Base-by-base conservation (phyloP, 1,140 invertebrate species). In the Asbolus verrucosus region DNA sequence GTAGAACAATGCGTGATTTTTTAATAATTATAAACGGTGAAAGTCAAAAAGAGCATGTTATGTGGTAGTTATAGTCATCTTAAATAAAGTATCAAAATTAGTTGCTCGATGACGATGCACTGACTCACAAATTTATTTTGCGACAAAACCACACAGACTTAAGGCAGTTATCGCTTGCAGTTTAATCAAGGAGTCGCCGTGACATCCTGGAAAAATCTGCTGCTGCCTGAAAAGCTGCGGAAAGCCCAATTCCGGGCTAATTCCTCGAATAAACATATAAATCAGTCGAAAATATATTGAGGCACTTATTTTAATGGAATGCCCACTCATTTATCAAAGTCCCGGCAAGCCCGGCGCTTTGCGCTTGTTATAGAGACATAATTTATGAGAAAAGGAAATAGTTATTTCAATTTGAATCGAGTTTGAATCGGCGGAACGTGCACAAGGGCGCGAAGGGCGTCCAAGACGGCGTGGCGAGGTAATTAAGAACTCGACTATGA, bases 301-400 rank as follows among this genome's bases (percentile, higher is more conserved):
- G 73, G 70, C 77, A 78, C 77, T 78, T 78, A 78, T 78, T 77
- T 76, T 78, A 78, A 78, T 78, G 76, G 76, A 78, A 77, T 74
- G 72, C 77, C 66, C 71, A 50, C 60, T 74, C 75, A 77, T 77
- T 78, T 78, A 78, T 78, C 77, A 78, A 78, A 77, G 77, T 75
- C 75, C 31, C 67, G 38, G 39, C 69, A 30, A 36, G 24, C 50
- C 61, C 54, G 60, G 70, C 60, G 69, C 61, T 70, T 65, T 61
- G 71, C 67, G 67, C 67, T 73, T 73, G 70, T 73, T 75, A 76
- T 70, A 69, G 65, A 72, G 70, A 78, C 76, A 76, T 78, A 76
- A 78, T 78, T 78, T 77, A 78, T 76, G 76, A 75, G 75, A 76
- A 71, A 71, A 73, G 73, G 75, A 77, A 78, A 78, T 78, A 78